Evolutionary conservation across 2,113 vertebrate species (phyloP).

Genomic region (Electrona antarctica): DNA sequence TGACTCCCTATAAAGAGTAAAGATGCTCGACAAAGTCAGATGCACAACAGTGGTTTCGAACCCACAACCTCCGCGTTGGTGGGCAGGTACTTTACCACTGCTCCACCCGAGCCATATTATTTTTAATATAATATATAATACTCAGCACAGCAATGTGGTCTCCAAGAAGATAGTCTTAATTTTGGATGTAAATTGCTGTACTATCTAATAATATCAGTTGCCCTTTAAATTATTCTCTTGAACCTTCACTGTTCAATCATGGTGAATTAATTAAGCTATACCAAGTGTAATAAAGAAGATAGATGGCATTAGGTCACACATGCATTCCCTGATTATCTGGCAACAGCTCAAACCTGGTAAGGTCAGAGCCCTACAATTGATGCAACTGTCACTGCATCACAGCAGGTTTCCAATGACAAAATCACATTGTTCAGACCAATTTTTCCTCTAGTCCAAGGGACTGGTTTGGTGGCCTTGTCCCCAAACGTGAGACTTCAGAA

Average conservation of each 20-base stretch:
- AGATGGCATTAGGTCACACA: constrained; percentile 65
- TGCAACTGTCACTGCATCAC: constrained; percentile 69
- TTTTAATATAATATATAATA: no score
- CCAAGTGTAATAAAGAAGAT: constrained; percentile 77
- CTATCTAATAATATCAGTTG: constrained; percentile 57
- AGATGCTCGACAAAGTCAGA: no score
- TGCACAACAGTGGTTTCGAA: no score
- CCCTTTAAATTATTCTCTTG: constrained; percentile 77
- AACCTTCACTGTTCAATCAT: constrained; percentile 68
- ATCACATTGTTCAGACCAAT: constrained; percentile 47
- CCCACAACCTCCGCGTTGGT: no score
- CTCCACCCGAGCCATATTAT: no score
- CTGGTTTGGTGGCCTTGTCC: constrained; percentile 39
- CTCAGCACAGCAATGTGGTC: no score
- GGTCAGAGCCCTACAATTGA: constrained; percentile 75
- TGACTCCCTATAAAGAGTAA: no score
- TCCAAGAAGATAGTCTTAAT: constrained; percentile 34
- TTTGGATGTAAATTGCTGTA: constrained; percentile 57
- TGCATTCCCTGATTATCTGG: constrained; percentile 45
- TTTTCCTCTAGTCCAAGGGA: constrained; percentile 29
- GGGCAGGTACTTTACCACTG: no score
- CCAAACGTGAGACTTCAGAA: constrained; percentile 42
- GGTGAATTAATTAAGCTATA: constrained; percentile 77
- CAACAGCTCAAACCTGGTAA: constrained; percentile 70
- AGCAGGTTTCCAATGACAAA: constrained; percentile 59